These are phyloP conservation scores for Epsilonema sp. DNA, from an alignment of 2,888 invertebrate genomes.

Conservation along the genomic window DNA sequence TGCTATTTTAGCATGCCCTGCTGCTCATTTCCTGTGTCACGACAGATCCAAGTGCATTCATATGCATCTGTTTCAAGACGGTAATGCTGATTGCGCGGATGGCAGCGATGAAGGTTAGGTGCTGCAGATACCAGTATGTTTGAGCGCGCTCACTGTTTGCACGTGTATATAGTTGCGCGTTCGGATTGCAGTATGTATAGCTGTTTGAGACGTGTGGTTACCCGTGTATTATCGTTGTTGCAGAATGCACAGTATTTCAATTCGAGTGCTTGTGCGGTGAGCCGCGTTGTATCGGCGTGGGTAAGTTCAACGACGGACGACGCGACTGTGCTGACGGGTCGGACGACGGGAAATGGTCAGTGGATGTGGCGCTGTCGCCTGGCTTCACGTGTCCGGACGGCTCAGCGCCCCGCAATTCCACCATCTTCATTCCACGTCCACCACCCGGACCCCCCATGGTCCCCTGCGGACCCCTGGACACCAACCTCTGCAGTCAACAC, in stretches of 20 bases:
- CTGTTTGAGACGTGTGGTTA: no score
- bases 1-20: slow-evolving; percentile 17
- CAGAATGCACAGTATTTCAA: slow-evolving; percentile 32
- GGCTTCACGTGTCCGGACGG: slow-evolving; percentile 9
- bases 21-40: slow-evolving; percentile 19
- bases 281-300: slow-evolving; percentile 30
- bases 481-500: slow-evolving; percentile 14
- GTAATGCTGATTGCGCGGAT: slow-evolving; percentile 25
- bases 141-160: no score
- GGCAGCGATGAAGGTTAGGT: slow-evolving; percentile 29
- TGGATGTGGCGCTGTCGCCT: not conserved
- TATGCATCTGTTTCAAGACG: slow-evolving; percentile 19
- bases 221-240: no score
- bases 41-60: slow-evolving; percentile 18
- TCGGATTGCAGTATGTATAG: not conserved
- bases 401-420: slow-evolving; percentile 5
- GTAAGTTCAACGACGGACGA: slow-evolving; percentile 30
- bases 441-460: slow-evolving; percentile 9
- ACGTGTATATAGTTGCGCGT: no score
- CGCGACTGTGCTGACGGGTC: slow-evolving; percentile 34
- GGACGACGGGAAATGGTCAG: slow-evolving; percentile 29
- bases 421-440: not conserved
- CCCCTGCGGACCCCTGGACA: slow-evolving; percentile 5
- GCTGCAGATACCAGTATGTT: no score
- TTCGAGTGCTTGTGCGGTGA: slow-evolving; percentile 33